These are phyloP conservation scores for Gymnogyps californianus DNA, from an alignment of 2,113 vertebrate genomes.

Conservation along the genomic window DNA sequence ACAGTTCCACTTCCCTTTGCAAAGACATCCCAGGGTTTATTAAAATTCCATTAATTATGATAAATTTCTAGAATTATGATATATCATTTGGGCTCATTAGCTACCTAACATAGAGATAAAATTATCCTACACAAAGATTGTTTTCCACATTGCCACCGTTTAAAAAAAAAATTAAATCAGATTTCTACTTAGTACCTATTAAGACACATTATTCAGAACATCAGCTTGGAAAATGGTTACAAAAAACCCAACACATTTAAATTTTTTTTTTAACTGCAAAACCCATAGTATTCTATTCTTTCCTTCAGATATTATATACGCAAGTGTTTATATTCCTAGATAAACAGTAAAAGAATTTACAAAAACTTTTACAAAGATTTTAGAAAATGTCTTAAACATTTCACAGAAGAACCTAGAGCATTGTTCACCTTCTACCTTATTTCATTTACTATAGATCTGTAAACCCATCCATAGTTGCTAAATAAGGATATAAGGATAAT, in stretches of 20 bases:
- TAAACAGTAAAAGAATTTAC: neutral
- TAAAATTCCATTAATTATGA: neutral
- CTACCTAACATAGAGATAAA: neutral
- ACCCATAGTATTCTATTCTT: neutral
- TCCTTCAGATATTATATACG: neutral
- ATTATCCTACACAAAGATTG: neutral
- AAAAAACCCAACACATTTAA: neutral
- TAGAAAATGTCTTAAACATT: neutral
- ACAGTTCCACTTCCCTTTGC: neutral
- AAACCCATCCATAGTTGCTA: neutral
- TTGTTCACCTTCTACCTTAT: neutral
- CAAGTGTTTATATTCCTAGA: neutral
- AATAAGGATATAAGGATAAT: neutral
- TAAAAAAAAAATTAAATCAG: neutral
- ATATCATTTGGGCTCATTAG: conserved; percentile 15
- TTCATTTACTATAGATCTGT: neutral
- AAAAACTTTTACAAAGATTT: neutral
- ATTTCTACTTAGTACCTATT: neutral
- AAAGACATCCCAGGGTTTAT: neutral
- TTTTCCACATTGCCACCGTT: neutral
- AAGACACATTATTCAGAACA: conserved; percentile 54
- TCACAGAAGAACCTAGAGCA: neutral
- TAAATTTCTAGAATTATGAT: neutral
- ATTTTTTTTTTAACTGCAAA: neutral
- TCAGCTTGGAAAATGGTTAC: neutral